Evolutionary conservation across 2,113 vertebrate species (phyloP), one percentile per base, ranked within the genome.

Genomic region (Siniperca knerii): DNA sequence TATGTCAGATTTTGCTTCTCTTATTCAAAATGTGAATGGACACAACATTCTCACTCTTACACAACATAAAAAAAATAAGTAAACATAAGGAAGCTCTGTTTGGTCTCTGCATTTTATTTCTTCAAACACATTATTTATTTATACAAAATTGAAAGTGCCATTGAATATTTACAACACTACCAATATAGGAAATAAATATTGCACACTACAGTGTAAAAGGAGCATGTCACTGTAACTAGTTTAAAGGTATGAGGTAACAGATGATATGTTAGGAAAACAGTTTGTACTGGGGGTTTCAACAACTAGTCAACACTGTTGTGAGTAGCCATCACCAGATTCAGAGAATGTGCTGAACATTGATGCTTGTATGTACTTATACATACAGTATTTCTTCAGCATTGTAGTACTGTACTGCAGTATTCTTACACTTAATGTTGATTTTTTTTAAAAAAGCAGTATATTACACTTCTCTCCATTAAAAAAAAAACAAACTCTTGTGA

Each of bases 111-210:
- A 1, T 85, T 87, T 87, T 87, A 81, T 81, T 81, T 65, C 8
- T 69, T 9, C 6, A 72, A 82, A 68, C 40, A 82, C n/a, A 61
- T 69, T 75, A 64, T 42, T 12, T 3, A 20, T 20, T n/a, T 4
- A 44, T 57, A 79, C 67, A 90, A 87, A 90, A 89, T 23, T 79
- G 21, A 89, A 93, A 93, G 93, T 94, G 92, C 89, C 77, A 88
- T 79, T 73, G 46, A 77, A 68, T 66, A 70, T 79, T 66, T 84
- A 74, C 77, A 91, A 83, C 78, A 80, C 52, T 68, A 37, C 68
- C 61, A 78, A 55, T 55, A 40, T 23, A 69, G 3, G 16, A 79
- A 75, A 74, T 52, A 88, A 85, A 90, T 92, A 93, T 90, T 94
- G 86, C 87, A 93, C 85, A 77, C 33, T 12, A 70, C 68, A 86